These are phyloP conservation scores for Ctenodactylus gundi DNA, from an alignment of 2,113 vertebrate genomes.

Conservation along the genomic window DNA sequence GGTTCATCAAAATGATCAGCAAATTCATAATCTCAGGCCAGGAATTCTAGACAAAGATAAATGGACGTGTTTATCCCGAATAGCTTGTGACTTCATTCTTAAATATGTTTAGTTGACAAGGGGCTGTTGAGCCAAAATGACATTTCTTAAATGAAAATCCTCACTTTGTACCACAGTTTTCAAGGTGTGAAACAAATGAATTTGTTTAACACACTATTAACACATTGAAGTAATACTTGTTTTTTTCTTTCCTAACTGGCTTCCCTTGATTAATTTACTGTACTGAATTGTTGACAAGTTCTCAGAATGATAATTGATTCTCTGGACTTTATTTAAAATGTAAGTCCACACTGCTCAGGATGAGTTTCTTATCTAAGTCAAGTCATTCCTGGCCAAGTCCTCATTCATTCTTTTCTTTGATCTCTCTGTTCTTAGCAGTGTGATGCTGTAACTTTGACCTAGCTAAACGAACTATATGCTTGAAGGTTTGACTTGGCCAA, in stretches of 20 bases:
- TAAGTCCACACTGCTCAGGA: background rate
- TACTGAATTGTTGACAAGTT: conserved; percentile 50
- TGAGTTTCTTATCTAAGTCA: conserved; percentile 17
- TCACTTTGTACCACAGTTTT: conserved; percentile 57
- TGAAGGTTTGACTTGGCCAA: background rate
- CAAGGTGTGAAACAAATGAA: conserved; percentile 52
- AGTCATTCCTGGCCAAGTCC: background rate
- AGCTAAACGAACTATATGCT: conserved; percentile 14
- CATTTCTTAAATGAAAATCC: conserved; percentile 48
- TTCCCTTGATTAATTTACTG: background rate
- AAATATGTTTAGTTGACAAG: conserved; percentile 7
- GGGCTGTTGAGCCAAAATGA: conserved; percentile 26
- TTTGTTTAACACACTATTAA: conserved; percentile 61
- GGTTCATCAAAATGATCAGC: background rate
- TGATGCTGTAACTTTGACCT: conserved; percentile 35
- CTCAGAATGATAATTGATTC: conserved; percentile 19
- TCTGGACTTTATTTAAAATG: background rate
- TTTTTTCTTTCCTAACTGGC: background rate
- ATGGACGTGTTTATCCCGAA: background rate
- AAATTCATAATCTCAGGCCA: conserved; percentile 30
- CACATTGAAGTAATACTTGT: conserved; percentile 11
- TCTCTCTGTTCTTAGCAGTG: conserved; percentile 10
- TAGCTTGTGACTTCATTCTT: background rate
- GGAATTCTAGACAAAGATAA: background rate
- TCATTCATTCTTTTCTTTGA: background rate